A percentile compares a stretch with the other conserved stretches of the same genome.
Conservation (phyloP, 2,888 invertebrate genomes). For the Oasisia sp. region DNA sequence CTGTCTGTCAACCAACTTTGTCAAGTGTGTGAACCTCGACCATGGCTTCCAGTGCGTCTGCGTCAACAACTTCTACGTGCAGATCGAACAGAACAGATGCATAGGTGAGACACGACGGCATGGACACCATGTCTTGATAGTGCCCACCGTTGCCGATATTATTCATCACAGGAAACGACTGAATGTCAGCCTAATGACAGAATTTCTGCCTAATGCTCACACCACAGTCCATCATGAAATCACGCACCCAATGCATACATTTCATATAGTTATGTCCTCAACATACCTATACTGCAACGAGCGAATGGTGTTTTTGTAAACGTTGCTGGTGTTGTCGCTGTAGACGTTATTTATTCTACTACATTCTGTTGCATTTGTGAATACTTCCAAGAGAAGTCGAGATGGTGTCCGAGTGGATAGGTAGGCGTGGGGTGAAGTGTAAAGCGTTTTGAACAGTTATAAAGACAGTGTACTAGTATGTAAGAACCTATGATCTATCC, state of each 20-base stretch:
- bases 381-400: no score
- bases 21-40: constrained; percentile 22
- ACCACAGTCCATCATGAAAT: neutral
- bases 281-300: no score
- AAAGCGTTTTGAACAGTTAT: neutral
- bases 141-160: neutral
- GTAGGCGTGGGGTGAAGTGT: neutral
- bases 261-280: no score
- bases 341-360: no score
- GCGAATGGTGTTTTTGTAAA: no score
- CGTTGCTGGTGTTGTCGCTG: no score
- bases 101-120: neutral
- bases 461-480: neutral
- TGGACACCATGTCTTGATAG: neutral
- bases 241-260: no score
- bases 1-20: constrained; percentile 24
- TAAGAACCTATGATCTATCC: neutral
- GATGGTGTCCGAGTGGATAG: no score
- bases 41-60: constrained; percentile 24
- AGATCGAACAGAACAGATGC: constrained; percentile 23
- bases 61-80: constrained; percentile 24
- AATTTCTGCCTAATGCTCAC: neutral
- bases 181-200: no score
- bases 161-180: neutral
- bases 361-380: no score